Base-by-base conservation (phyloP, 2,113 vertebrate genomes). In the Nettapus auritus region DNA sequence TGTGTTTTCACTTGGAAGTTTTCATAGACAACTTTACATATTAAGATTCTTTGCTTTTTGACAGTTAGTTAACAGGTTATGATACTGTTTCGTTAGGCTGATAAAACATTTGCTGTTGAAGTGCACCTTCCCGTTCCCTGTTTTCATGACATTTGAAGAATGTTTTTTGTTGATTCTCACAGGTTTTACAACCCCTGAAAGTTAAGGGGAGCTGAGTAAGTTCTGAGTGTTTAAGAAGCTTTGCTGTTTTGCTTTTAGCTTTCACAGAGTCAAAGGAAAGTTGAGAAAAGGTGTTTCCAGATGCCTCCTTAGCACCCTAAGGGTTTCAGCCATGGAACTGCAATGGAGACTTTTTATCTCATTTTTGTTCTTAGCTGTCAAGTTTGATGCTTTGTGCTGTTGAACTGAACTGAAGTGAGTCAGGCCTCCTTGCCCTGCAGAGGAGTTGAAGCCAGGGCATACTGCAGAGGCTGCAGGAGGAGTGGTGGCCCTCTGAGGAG, bases 251-350 rank as follows among this genome's bases (percentile, higher is more conserved):
- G 14, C 26, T 64, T 82, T 60, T 76, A 53, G 46, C 18, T 62
- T 86, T 63, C 16, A 11, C 7, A 40, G 2, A 10, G 6, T 38
- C 52, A 50, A 40, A 23, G 55, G 66, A 29, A 48, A 38, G 6
- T 56, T 89, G 53, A 79, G 53, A 82, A 66, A 70, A 78, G 23
- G 42, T 71, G 31, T 68, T n/a, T 46, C 31, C 15, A 44, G 19
- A n/a, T 46, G 23, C 23, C 9, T 70, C 74, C 23, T 50, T 67
- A 66, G 10, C n/a, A 74, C 34, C 11, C 0, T 0, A 7, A 29
- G 33, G 26, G 8, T 55, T 94, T 84, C 36, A 50, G n/a, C 66
- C 20, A 0, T 31, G 34, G 14, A 86, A 29, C 25, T 31, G 8
- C 19, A 80, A 19, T 40, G 33, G 29, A 33, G 50, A 46, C 14